These are phyloP conservation scores for Oasisia sp. DNA, from an alignment of 2,888 invertebrate species.

Conservation along the genomic window DNA sequence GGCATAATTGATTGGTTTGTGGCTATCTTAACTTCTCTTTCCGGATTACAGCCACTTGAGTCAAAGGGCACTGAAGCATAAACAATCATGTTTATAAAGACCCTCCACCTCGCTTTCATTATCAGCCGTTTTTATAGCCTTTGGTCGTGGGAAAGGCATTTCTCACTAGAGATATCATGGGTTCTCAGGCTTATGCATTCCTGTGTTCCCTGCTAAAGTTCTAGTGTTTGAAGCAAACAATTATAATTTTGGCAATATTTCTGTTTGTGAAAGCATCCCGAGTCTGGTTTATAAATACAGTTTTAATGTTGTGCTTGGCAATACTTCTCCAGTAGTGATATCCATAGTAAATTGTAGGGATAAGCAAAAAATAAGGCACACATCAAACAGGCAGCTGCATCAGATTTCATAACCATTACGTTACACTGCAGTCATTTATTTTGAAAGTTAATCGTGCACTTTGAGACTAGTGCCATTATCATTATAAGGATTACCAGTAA, in stretches of 20 bases:
- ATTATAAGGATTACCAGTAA: not conserved
- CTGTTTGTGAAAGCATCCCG: not conserved
- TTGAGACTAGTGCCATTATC: not conserved
- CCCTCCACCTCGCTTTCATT: slow-evolving; percentile 6
- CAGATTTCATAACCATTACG: not conserved
- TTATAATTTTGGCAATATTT: not conserved
- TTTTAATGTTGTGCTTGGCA: not conserved
- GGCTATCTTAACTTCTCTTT: slow-evolving; percentile 10
- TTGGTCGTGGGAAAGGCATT: slow-evolving; percentile 17
- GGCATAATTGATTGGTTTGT: not conserved
- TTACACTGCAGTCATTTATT: not conserved
- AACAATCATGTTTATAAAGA: slow-evolving; percentile 5
- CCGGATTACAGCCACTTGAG: slow-evolving; percentile 17
- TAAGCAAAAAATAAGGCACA: not conserved
- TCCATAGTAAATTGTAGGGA: not conserved
- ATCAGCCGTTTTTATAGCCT: slow-evolving; percentile 10
- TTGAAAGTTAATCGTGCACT: not conserved
- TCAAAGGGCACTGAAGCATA: not conserved
- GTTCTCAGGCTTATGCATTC: not conserved
- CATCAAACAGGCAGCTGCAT: not conserved
- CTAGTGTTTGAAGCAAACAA: not conserved
- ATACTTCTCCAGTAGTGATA: not conserved
- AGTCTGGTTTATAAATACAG: not conserved
- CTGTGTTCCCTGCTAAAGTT: not conserved
- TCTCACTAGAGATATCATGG: not conserved